Evolutionary conservation across 2,113 vertebrate species (phyloP).

Genomic region (Phrynosoma platyrhinos): DNA sequence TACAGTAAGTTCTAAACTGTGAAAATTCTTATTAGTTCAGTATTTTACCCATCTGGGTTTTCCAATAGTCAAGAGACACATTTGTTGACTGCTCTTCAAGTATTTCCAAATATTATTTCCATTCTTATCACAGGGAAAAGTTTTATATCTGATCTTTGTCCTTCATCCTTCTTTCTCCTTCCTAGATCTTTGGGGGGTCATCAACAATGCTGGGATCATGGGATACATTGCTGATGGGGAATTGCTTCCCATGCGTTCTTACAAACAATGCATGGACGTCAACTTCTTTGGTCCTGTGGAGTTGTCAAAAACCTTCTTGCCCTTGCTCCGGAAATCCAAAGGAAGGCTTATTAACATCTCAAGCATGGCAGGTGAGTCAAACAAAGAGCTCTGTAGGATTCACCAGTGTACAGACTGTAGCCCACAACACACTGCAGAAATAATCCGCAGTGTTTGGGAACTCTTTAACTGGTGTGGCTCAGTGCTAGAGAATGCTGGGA

Average conservation of each 20-base stretch:
- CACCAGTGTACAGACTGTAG: not conserved
- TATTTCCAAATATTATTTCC: too few species aligned
- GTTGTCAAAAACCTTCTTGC: constrained; percentile 85
- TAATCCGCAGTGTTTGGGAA: too few species aligned
- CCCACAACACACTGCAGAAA: too few species aligned
- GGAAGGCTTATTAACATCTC: constrained; percentile 86
- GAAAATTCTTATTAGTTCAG: too few species aligned
- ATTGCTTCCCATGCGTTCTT: constrained; percentile 78
- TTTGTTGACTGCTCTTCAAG: too few species aligned
- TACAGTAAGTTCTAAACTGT: too few species aligned
- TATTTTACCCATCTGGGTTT: too few species aligned
- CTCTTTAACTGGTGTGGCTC: too few species aligned
- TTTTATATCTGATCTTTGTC: not conserved
- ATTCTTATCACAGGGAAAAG: not conserved
- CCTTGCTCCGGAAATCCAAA: constrained; percentile 81
- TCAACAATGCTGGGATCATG: constrained; percentile 88
- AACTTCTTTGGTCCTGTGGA: constrained; percentile 87
- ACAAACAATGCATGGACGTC: constrained; percentile 82
- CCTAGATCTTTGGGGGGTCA: constrained; percentile 87
- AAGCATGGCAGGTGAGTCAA: constrained; percentile 85
- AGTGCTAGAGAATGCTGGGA: too few species aligned
- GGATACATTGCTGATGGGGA: constrained; percentile 76
- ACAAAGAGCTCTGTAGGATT: not conserved
- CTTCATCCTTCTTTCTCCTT: constrained; percentile 1
- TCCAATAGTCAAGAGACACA: too few species aligned